Percentiles rank a stretch among this genome's conserved stretches.
Evolutionary conservation across 2,888 invertebrate species (phyloP).

Genomic region (Acleris emargana): DNA sequence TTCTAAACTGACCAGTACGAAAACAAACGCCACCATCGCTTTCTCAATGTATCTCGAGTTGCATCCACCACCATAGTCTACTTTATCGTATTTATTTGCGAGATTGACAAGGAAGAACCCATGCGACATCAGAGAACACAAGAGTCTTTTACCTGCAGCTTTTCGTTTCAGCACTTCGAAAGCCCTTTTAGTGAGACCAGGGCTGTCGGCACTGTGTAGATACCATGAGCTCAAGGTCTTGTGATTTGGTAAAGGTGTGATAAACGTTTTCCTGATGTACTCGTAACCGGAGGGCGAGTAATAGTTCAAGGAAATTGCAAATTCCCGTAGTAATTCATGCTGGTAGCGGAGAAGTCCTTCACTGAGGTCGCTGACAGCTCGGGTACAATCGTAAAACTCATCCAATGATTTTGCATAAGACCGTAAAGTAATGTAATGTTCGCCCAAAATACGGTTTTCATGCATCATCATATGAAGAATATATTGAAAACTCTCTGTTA

Average conservation of each 20-base stretch:
- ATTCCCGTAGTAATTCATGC: background rate
- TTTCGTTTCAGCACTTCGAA: slow-evolving; percentile 11
- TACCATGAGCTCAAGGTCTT: slow-evolving; percentile 12
- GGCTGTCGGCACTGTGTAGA: background rate
- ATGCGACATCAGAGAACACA: slow-evolving; percentile 10
- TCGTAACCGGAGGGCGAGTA: slow-evolving; percentile 22
- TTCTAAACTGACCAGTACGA: slow-evolving; percentile 23
- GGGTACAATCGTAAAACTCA: slow-evolving; percentile 1
- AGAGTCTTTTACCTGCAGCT: slow-evolving; percentile 1
- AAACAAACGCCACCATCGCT: slow-evolving; percentile 10
- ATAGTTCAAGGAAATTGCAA: slow-evolving; percentile 15
- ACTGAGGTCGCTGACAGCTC: background rate
- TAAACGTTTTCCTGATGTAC: slow-evolving; percentile 7
- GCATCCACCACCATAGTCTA: slow-evolving; percentile 11
- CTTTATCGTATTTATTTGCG: slow-evolving; percentile 15
- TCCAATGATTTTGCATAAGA: background rate
- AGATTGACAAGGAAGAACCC: slow-evolving; percentile 12
- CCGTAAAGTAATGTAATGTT: background rate
- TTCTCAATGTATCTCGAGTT: slow-evolving; percentile 7
- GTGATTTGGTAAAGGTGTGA: slow-evolving; percentile 9
- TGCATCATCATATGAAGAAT: slow-evolving; percentile 9
- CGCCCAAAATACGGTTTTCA: slow-evolving; percentile 15
- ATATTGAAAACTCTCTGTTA: slow-evolving; percentile 14
- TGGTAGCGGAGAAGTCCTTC: too few relatives aligned
- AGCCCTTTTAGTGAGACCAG: slow-evolving; percentile 5